Evolutionary conservation across 2,113 vertebrate genomes (phyloP).

Genomic region (Acinonyx jubatus): DNA sequence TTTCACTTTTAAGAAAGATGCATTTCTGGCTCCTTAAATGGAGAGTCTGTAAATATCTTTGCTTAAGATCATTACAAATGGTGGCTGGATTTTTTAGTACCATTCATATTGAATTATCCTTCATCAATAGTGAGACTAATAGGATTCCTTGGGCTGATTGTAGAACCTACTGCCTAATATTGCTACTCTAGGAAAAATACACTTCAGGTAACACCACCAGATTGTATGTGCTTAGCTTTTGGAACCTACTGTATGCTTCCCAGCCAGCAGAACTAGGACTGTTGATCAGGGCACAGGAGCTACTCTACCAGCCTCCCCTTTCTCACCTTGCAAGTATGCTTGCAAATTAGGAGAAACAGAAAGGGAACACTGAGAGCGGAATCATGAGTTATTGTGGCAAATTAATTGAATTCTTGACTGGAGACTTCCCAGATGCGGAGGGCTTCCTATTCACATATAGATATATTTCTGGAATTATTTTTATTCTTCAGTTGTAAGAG

Average conservation of each 20-base stretch:
- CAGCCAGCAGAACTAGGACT: neutral
- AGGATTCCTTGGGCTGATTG: neutral
- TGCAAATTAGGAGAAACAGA: neutral
- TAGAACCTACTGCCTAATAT: neutral
- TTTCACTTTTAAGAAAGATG: constrained; percentile 20
- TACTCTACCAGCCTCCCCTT: too few species aligned
- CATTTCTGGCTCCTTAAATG: neutral
- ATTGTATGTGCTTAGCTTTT: neutral
- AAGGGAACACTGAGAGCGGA: neutral
- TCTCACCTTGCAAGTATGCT: neutral
- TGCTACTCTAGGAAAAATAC: neutral
- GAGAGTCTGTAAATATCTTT: neutral
- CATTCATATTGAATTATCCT: neutral
- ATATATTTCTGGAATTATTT: constrained; percentile 32
- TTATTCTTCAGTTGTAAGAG: neutral
- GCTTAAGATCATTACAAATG: neutral
- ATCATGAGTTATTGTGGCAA: neutral
- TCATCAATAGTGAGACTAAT: neutral
- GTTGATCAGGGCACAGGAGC: neutral
- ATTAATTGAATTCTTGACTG: neutral
- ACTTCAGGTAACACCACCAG: neutral
- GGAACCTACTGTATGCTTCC: neutral
- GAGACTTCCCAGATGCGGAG: neutral
- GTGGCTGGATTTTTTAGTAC: neutral
- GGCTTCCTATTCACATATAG: neutral